A percentile compares a stretch with the other conserved stretches of the same genome.
phyloP scores from a whole-genome alignment of 2,888 invertebrate species.

The Alloscopus bannaensis region DNA sequence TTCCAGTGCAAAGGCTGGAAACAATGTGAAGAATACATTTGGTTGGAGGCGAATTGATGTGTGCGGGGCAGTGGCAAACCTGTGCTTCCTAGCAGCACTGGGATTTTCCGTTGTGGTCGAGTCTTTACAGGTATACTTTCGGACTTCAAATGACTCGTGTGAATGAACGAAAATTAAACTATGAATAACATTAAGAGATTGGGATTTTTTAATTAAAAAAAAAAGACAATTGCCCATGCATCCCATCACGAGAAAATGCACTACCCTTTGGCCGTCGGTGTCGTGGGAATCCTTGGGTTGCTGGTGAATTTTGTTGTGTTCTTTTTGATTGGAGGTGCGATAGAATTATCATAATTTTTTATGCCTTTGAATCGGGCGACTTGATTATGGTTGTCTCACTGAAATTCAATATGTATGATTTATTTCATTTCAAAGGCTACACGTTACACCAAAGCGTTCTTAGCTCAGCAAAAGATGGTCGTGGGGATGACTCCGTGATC shows the following conservation, averaged over 20 bases:
- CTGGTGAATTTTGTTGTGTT: slow-evolving; percentile 87
- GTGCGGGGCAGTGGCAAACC: slow-evolving; percentile 82
- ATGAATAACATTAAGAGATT: no score
- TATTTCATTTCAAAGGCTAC: slow-evolving; percentile 77
- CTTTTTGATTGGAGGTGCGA: slow-evolving; percentile 86
- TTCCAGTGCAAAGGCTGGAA: slow-evolving; percentile 76
- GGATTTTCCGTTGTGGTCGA: slow-evolving; percentile 89
- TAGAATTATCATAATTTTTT: slow-evolving; percentile 40
- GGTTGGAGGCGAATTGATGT: slow-evolving; percentile 95
- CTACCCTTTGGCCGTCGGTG: slow-evolving; percentile 84
- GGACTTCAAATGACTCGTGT: no score
- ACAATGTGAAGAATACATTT: slow-evolving; percentile 88
- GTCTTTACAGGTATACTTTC: slow-evolving; percentile 82
- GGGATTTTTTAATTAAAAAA: slow-evolving; percentile 28
- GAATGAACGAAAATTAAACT: no score
- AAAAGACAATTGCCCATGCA: slow-evolving; percentile 71
- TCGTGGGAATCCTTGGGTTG: slow-evolving; percentile 83
- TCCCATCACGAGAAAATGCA: slow-evolving; percentile 82
- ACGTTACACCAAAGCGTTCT: slow-evolving; percentile 84
- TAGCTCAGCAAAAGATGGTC: slow-evolving; percentile 70
- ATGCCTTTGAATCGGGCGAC: no score
- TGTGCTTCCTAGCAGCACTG: slow-evolving; percentile 85
- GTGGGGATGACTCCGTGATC: slow-evolving; percentile 65
- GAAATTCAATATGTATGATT: no score
- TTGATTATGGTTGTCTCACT: background rate